Conservation (phyloP, 2,797 vertebrate species). For the Acanthis flammea region DNA sequence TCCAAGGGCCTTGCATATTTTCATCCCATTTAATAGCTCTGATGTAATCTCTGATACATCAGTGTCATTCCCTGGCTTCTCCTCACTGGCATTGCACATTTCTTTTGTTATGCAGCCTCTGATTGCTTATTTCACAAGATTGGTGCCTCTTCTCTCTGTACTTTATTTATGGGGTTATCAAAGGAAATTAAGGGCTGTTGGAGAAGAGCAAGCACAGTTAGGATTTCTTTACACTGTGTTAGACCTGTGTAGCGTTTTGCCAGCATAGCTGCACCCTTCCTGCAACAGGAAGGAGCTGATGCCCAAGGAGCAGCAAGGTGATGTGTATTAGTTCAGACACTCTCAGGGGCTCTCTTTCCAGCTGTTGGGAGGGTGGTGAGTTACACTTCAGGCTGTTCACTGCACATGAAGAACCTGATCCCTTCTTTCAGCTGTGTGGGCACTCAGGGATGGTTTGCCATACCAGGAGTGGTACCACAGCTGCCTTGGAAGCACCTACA, state of each 20-base stretch:
- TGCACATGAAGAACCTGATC: background rate
- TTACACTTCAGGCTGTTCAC: background rate
- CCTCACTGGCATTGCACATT: background rate
- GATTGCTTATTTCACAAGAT: background rate
- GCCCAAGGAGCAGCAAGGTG: background rate
- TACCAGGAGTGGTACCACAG: fast-evolving
- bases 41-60: background rate
- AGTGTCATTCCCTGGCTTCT: background rate
- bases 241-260: background rate
- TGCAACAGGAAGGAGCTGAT: background rate
- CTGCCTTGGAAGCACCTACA: background rate
- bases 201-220: background rate
- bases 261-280: background rate
- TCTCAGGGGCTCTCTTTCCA: background rate
- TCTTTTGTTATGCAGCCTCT: background rate
- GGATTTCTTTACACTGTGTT: background rate
- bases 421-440: background rate
- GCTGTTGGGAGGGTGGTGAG: background rate
- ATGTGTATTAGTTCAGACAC: background rate
- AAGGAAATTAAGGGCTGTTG: background rate
- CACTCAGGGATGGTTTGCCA: background rate
- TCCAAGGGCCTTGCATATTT: background rate
- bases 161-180: background rate
- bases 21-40: background rate
- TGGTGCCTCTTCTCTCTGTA: background rate